These are phyloP conservation scores for Karalla daura DNA, from an alignment of 2,797 vertebrate genomes.

Conservation along the genomic window DNA sequence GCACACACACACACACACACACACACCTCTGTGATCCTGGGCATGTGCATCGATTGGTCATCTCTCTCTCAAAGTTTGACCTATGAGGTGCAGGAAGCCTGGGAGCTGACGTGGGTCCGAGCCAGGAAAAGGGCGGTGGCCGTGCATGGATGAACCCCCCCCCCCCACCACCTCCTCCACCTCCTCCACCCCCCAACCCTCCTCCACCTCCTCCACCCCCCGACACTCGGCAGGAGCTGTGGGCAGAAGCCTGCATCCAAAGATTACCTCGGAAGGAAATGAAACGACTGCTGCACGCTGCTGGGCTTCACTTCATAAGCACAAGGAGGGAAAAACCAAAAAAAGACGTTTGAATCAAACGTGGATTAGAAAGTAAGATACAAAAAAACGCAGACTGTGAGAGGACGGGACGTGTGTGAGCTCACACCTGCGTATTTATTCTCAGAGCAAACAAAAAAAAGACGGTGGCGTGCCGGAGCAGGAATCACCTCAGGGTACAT, in stretches of 20 bases:
- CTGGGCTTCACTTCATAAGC: constrained; percentile 9
- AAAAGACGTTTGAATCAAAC: constrained; percentile 17
- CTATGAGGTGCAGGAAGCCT: constrained; percentile 66
- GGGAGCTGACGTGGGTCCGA: constrained; percentile 49
- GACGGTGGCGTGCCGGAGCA: constrained; percentile 60
- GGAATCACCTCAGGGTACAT: constrained; percentile 63
- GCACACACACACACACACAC: too few relatives aligned
- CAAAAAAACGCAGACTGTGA: constrained; percentile 16
- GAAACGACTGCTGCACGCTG: constrained; percentile 8
- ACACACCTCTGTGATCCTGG: constrained; percentile 15
- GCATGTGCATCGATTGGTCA: constrained; percentile 3
- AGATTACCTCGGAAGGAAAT: constrained; percentile 19
- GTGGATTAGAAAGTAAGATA: not conserved
- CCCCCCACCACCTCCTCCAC: too few relatives aligned
- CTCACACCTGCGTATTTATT: constrained; percentile 39
- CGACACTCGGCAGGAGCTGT: constrained; percentile 40
- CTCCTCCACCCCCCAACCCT: too few relatives aligned
- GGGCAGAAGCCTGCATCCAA: constrained; percentile 1
- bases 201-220: too few relatives aligned
- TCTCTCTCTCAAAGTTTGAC: constrained; percentile 34
- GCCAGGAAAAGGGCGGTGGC: constrained; percentile 78
- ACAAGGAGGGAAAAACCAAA: constrained; percentile 14
- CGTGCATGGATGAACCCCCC: too few relatives aligned
- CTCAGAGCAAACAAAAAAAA: constrained; percentile 19
- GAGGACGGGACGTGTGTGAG: constrained; percentile 16